Percentiles rank a stretch among this genome's conserved stretches.
Evolutionary conservation across 2,888 invertebrate genomes (phyloP).

Genomic region (Brachyptera putata): DNA sequence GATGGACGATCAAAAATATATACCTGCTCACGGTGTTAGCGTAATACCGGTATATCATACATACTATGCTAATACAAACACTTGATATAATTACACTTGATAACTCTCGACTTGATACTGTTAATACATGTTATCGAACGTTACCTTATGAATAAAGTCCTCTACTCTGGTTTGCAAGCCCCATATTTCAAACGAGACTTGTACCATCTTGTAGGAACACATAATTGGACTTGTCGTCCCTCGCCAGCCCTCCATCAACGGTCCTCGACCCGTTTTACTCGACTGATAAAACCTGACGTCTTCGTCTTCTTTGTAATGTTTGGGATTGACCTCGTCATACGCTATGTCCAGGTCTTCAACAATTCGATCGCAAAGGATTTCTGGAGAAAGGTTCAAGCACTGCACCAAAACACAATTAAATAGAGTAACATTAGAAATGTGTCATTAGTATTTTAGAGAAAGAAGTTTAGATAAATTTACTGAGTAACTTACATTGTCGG

Average conservation of each 20-base stretch:
- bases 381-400: slow-evolving; percentile 69
- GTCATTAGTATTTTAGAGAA: neutral
- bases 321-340: slow-evolving; percentile 77
- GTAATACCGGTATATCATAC: no score
- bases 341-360: slow-evolving; percentile 85
- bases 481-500: slow-evolving; percentile 87
- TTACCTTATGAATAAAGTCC: slow-evolving; percentile 79
- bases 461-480: no score
- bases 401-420: slow-evolving; percentile 44
- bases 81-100: no score
- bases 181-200: slow-evolving; percentile 88
- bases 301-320: slow-evolving; percentile 86
- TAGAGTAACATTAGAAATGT: neutral
- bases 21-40: no score
- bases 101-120: no score
- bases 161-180: slow-evolving; percentile 86
- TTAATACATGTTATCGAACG: no score
- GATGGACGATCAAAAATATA: no score
- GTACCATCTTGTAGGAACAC: slow-evolving; percentile 90
- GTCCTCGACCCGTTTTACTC: slow-evolving; percentile 75
- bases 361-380: slow-evolving; percentile 65
- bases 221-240: slow-evolving; percentile 72
- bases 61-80: no score
- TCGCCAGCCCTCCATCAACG: slow-evolving; percentile 78
- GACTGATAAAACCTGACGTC: slow-evolving; percentile 83